Base-by-base conservation (phyloP, 2,113 vertebrate genomes). In the Tichodroma muraria region DNA sequence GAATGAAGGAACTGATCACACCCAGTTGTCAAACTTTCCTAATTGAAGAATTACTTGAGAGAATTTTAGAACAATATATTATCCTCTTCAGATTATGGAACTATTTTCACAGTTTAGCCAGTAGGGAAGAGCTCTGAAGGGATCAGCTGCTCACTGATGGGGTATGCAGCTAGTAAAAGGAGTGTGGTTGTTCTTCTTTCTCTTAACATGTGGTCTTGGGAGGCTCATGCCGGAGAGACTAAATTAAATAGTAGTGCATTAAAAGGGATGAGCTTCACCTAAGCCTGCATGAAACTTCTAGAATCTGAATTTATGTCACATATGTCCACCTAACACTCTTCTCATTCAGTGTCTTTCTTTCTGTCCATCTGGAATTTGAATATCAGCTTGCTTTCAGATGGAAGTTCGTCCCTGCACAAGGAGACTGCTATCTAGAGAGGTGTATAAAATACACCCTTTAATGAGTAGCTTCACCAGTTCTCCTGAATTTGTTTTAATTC, bases 1-100 rank as follows among this genome's bases (percentile, higher is more conserved):
- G 59, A 80, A 80, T 80, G 79, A 85, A 73, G 65, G 85, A 90
- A 33, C 52, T 52, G 95, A 85, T 92, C 88, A 71, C 85, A 83
- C 71, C 53, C 17, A 3, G 23, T 88, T 83, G 76, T 80, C 68
- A 91, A 75, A 90, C 80, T 63, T 93, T 25, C 38, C 24, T 70
- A 66, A 80, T 23, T 69, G 73, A 89, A 93, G 63, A 80, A 88
- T 90, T 64, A 60, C 81, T 75, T 81, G 47, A 65, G 79, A 83
- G 59, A 50, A 70, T 57, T 85, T 45, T 77, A 73, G 63, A 82
- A 57, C 37, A 69, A 38, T 80, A 10, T 22, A 10, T 70, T 61
- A 20, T 59, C 33, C 20, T 80, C 64, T 66, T 88, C 49, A 69
- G 30, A 42, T 88, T 77, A 35, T 35, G 71, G 59, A 77, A 27